Evolutionary conservation across 2,113 vertebrate species (phyloP).

Genomic region (Corynorhinus townsendii): DNA sequence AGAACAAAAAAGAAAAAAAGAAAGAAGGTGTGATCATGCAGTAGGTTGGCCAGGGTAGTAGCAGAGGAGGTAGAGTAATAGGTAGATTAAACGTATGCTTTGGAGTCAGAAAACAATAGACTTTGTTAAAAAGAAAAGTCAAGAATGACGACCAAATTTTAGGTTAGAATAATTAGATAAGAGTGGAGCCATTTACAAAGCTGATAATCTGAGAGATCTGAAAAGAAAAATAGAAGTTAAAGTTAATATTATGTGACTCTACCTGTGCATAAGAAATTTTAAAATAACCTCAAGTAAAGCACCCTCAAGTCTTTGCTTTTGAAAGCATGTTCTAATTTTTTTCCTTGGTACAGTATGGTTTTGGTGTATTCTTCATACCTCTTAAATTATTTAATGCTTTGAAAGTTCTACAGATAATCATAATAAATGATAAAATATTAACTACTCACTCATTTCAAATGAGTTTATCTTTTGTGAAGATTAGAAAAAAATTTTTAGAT

Average conservation of each 20-base stretch:
- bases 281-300: not conserved
- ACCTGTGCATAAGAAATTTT: not conserved
- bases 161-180: not conserved
- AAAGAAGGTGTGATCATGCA: not conserved
- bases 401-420: not conserved
- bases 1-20: too few species aligned
- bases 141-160: constrained; percentile 1
- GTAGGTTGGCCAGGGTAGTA: not conserved
- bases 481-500: not conserved
- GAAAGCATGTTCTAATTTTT: constrained; percentile 15
- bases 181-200: not conserved
- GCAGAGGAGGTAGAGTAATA: not conserved
- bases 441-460: not conserved
- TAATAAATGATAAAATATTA: constrained; percentile 10
- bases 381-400: not conserved
- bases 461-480: not conserved
- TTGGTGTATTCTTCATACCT: not conserved
- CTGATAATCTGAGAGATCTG: not conserved
- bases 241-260: not conserved
- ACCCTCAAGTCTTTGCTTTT: not conserved
- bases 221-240: constrained; percentile 17
- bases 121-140: constrained; percentile 6
- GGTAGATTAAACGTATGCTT: not conserved
- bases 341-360: not conserved
- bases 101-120: not conserved